Conservation (phyloP, 2,797 vertebrate genomes). For the Loriculus beryllinus region DNA sequence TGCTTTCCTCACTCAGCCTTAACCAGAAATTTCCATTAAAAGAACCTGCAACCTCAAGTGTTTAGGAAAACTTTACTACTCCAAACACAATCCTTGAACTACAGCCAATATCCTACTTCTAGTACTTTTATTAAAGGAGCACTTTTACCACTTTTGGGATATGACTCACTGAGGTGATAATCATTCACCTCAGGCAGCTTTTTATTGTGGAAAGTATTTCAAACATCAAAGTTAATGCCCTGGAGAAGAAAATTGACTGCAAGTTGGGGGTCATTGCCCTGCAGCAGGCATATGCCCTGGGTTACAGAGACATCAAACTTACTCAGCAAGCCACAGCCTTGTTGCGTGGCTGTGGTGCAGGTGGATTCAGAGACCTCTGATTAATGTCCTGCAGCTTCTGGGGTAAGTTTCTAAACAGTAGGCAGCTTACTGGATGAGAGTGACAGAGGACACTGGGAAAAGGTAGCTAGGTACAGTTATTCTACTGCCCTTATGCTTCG, state of each 20-base stretch:
- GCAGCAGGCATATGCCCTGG: neutral
- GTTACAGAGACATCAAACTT: neutral
- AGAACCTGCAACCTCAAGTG: neutral
- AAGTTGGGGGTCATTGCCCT: neutral
- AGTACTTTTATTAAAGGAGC: neutral
- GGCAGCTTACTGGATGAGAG: neutral
- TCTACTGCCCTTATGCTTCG: neutral
- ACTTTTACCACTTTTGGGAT: neutral
- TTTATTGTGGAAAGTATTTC: neutral
- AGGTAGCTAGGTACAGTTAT: neutral
- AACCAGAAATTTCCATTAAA: neutral
- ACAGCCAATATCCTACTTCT: neutral
- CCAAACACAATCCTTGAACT: neutral
- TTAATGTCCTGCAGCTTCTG: neutral
- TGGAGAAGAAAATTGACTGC: neutral
- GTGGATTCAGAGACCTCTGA: neutral
- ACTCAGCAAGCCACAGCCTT: neutral
- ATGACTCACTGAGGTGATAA: neutral
- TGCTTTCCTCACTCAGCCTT: neutral
- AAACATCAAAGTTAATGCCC: neutral
- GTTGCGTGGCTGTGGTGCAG: neutral
- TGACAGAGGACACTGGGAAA: neutral
- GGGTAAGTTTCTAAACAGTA: neutral
- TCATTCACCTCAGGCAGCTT: neutral
- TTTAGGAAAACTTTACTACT: neutral